phyloP scores from a whole-genome alignment of 1,140 invertebrate species.

The Luehdorfia chinensis region DNA sequence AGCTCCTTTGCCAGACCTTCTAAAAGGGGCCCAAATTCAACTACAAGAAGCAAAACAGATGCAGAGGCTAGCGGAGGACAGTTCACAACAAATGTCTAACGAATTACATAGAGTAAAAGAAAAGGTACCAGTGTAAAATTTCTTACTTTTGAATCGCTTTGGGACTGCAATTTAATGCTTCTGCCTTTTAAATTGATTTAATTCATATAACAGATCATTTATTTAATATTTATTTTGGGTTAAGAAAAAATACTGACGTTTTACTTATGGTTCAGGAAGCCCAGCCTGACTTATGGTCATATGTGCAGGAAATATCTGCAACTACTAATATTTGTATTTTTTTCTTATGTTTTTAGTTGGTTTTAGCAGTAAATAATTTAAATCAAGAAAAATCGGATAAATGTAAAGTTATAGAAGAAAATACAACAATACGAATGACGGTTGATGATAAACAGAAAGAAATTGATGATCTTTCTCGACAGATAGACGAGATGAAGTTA shows the following conservation, averaged over 20 bases:
- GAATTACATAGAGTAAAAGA: constrained; percentile 78
- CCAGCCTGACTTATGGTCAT: too few relatives aligned
- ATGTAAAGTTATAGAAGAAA: constrained; percentile 34
- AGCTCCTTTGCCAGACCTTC: constrained; percentile 83
- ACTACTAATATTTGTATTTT: too few relatives aligned
- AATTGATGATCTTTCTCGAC: constrained; percentile 71
- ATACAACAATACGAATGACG: constrained; percentile 39
- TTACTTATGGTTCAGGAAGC: too few relatives aligned
- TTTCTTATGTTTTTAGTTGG: constrained; percentile 34
- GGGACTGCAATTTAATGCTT: neutral
- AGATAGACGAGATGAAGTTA: constrained; percentile 64
- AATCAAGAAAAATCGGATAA: constrained; percentile 49
- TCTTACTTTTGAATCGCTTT: too few relatives aligned
- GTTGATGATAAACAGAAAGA: constrained; percentile 68
- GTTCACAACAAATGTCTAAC: constrained; percentile 77
- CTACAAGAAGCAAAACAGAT: constrained; percentile 83
- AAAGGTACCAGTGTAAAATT: constrained; percentile 55
- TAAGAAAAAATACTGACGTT: too few relatives aligned
- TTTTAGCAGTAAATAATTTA: constrained; percentile 46
- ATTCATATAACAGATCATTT: too few relatives aligned
- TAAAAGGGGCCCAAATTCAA: constrained; percentile 85
- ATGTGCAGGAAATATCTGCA: too few relatives aligned
- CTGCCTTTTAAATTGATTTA: too few relatives aligned
- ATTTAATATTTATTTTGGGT: too few relatives aligned
- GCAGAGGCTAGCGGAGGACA: constrained; percentile 79